A percentile compares a stretch with the other conserved stretches of the same genome.
These are phyloP conservation scores for Sebastiscus albofasciatus DNA, from an alignment of 2,797 vertebrate genomes.

Conservation along the genomic window DNA sequence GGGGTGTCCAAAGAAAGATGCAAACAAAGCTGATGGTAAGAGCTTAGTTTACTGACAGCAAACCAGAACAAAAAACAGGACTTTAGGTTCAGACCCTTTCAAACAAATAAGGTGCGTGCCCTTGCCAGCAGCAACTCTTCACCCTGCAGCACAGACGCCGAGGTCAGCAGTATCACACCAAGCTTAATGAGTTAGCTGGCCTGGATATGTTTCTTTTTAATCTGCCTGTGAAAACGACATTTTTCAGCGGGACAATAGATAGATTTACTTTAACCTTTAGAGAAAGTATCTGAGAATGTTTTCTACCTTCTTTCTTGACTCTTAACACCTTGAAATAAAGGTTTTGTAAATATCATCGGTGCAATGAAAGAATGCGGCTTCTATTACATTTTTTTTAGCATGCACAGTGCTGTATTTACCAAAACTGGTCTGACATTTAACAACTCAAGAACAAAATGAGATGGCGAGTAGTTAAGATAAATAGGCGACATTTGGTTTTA, in stretches of 20 bases:
- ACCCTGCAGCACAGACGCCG: not conserved
- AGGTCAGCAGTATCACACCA: constrained; percentile 11
- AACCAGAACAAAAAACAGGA: not conserved
- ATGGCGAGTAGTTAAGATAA: not conserved
- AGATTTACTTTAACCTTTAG: not conserved
- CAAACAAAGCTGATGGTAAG: constrained; percentile 14
- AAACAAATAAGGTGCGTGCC: constrained; percentile 9
- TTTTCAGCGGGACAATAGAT: not conserved
- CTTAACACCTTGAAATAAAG: not conserved
- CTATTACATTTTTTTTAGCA: constrained; percentile 1
- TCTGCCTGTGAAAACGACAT: not conserved
- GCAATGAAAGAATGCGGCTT: not conserved
- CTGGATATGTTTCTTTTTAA: not conserved
- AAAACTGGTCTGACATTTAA: constrained; percentile 14
- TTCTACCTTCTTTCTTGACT: not conserved
- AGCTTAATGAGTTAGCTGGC: not conserved
- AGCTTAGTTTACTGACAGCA: not conserved
- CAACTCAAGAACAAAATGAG: not conserved
- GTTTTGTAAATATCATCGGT: not conserved
- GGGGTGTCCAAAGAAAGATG: constrained; percentile 9
- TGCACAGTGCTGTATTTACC: not conserved
- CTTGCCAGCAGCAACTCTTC: constrained; percentile 12
- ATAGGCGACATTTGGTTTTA: constrained; percentile 10
- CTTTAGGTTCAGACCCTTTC: constrained; percentile 6
- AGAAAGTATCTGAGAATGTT: not conserved